A percentile compares a stretch with the other conserved stretches of the same genome.
Conservation (phyloP, 1,140 invertebrate genomes). For the Ceratina calcarata region DNA sequence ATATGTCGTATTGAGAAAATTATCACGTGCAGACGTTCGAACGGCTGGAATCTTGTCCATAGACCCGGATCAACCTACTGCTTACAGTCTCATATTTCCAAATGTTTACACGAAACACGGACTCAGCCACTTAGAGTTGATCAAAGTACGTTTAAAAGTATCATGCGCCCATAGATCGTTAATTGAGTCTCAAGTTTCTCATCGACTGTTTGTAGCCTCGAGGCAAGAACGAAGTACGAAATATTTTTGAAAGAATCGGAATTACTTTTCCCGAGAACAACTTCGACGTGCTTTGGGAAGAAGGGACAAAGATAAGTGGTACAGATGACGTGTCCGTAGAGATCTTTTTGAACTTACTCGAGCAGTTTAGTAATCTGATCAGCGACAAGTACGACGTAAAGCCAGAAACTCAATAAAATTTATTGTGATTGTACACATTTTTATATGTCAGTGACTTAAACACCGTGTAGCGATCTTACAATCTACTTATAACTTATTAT, state of each 20-base stretch:
- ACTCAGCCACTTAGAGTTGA: slow-evolving; percentile 35
- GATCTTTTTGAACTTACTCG: slow-evolving; percentile 41
- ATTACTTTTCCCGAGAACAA: slow-evolving; percentile 37
- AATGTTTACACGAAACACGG: slow-evolving; percentile 37
- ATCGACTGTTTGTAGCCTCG: slow-evolving; percentile 22
- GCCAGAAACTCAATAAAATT: not conserved
- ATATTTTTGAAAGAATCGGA: slow-evolving; percentile 45
- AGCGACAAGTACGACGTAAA: slow-evolving; percentile 11
- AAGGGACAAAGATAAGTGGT: slow-evolving; percentile 21
- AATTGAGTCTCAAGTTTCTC: not conserved
- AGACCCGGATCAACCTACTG: slow-evolving; percentile 6
- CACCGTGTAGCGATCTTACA: not conserved
- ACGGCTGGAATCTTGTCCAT: slow-evolving; percentile 18
- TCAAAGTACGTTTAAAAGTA: slow-evolving; percentile 35
- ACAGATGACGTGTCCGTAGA: slow-evolving; percentile 28
- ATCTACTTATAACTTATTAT: not conserved
- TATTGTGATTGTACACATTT: no score
- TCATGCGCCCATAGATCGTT: not conserved
- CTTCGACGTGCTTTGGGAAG: slow-evolving; percentile 45
- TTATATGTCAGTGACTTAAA: not conserved
- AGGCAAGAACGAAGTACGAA: slow-evolving; percentile 43
- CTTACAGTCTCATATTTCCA: slow-evolving; percentile 42
- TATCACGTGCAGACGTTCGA: slow-evolving; percentile 9
- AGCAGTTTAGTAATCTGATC: not conserved
- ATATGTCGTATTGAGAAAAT: not conserved